Evolutionary conservation across 2,797 vertebrate species (phyloP), one percentile per base, ranked within the genome.

Genomic region (Lagocephalus sceleratus): DNA sequence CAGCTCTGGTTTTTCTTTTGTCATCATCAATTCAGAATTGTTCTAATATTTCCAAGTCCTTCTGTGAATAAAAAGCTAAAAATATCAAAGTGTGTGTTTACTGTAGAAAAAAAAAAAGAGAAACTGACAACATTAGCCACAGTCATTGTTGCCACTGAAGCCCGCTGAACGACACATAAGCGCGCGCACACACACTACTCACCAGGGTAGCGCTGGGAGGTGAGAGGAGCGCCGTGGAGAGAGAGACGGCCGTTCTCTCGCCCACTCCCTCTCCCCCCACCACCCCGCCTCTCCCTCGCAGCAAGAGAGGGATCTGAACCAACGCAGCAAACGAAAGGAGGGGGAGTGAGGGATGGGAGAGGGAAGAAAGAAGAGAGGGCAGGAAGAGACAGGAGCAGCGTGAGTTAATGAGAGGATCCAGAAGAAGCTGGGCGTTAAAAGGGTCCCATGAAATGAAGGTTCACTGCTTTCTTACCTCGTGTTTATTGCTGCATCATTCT

Each of bases 121-220:
- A 20, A 32, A 19, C 16, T 58, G 51, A 77, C 69, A 64, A 58
- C 58, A 71, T 65, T 72, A 59, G 79, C 78, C 40, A 42, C 63
- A 66, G 56, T 78, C 62, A 64, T 52, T 53, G 21, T 50, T 68
- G 74, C 76, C 60, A 71, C 61, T 59, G 63, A 84, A 86, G 85
- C 85, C 63, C 68, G 83, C 82, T 68, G 76, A 70, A 75, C 63
- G 63, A 77, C 72, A 86, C 76, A 82, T 68, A 89, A 80, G 79
- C 85, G 81, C 76, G 20, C 19, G 19, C 12, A 19, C 42, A 60
- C 75, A 79, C 85, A 88, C 88, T 89, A 92, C 91, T 92, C 88
- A 92, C 91, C 91, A 68, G 91, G 90, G 84, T 91, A 92, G 85
- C 91, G 90, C 87, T 92, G 91, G 76, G 91, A 89, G 91, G 90